These are phyloP conservation scores for Etheostoma perlongum DNA, from an alignment of 2,797 vertebrate genomes.

Conservation along the genomic window DNA sequence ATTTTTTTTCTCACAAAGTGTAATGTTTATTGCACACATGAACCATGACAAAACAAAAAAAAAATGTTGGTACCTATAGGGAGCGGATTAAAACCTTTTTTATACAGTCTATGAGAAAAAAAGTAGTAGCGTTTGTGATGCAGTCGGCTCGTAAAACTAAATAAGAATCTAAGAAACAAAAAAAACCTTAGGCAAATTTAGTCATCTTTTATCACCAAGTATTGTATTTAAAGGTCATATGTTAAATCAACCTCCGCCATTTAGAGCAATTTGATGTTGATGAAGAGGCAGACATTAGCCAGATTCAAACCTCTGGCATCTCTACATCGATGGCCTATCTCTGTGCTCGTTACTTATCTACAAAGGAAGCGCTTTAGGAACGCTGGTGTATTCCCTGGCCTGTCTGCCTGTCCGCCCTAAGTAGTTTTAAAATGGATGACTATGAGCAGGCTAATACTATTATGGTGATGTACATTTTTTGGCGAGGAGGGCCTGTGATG, in stretches of 20 bases:
- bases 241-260: background rate
- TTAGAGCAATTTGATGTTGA: background rate
- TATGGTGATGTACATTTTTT: slow-evolving; percentile 77
- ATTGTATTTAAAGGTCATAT: background rate
- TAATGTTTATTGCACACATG: too few relatives aligned
- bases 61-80: too few relatives aligned
- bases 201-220: background rate
- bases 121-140: too few relatives aligned
- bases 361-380: slow-evolving; percentile 36
- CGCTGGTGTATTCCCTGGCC: slow-evolving; percentile 28
- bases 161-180: too few relatives aligned
- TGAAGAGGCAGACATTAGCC: background rate
- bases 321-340: background rate
- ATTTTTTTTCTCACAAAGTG: too few relatives aligned
- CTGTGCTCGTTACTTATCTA: slow-evolving; percentile 27
- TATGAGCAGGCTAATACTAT: slow-evolving; percentile 69
- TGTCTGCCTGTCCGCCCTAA: slow-evolving; percentile 60
- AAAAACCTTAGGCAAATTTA: background rate
- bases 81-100: too few relatives aligned
- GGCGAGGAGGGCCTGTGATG: slow-evolving; percentile 59
- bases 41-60: too few relatives aligned
- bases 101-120: too few relatives aligned
- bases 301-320: slow-evolving; percentile 42
- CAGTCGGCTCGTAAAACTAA: too few relatives aligned
- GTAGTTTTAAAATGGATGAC: slow-evolving; percentile 74